These are phyloP conservation scores for Ptiloglossa arizonensis DNA, from an alignment of 1,140 invertebrate species.

Conservation along the genomic window DNA sequence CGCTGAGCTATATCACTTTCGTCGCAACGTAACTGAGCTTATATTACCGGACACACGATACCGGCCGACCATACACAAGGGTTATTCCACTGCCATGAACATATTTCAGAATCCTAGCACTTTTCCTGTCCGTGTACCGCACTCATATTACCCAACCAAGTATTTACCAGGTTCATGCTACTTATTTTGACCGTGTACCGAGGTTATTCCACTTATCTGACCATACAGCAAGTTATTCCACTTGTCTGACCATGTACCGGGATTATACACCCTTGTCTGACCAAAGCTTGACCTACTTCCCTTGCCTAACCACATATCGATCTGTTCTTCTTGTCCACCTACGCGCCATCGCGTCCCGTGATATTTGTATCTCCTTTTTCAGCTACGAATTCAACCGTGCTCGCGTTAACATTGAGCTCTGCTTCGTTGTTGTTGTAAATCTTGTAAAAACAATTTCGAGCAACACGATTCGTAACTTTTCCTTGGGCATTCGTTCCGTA, in stretches of 20 bases:
- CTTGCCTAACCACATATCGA: slow-evolving; percentile 38
- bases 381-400: no score
- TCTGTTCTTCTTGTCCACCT: slow-evolving; percentile 11
- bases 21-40: background rate
- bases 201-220: slow-evolving; percentile 46
- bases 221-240: slow-evolving; percentile 46
- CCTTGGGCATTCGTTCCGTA: no score
- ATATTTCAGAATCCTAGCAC: slow-evolving; percentile 27
- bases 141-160: slow-evolving; percentile 2
- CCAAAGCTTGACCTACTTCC: slow-evolving; percentile 46
- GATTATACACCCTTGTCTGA: slow-evolving; percentile 52
- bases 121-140: slow-evolving; percentile 22
- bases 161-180: slow-evolving; percentile 24
- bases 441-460: no score
- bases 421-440: no score
- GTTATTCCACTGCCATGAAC: slow-evolving; percentile 21
- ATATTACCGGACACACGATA: background rate
- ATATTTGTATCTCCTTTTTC: slow-evolving; percentile 5
- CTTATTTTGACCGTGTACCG: slow-evolving; percentile 43
- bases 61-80: background rate
- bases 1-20: background rate
- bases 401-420: no score
- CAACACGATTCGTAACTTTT: no score
- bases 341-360: background rate
- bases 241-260: slow-evolving; percentile 44